Conservation (phyloP, 2,797 vertebrate genomes). For the Esox lucius region DNA sequence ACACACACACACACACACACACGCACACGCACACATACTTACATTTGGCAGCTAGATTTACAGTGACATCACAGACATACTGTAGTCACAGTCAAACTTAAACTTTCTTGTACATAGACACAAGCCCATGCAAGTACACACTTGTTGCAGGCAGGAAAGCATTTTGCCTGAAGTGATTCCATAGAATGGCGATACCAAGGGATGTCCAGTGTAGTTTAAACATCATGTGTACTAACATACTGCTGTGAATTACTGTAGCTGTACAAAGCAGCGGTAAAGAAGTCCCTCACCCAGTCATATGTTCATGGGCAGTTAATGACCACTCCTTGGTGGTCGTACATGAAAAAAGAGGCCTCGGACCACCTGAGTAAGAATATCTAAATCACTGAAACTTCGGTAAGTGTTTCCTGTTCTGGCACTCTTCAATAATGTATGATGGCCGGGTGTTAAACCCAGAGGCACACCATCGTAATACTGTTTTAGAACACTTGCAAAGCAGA, state of each 20-base stretch:
- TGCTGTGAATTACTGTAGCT: not conserved
- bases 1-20: slow-evolving; percentile 32
- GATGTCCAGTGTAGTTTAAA: not conserved
- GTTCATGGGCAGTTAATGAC: slow-evolving; percentile 7
- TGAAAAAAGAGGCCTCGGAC: slow-evolving; percentile 17
- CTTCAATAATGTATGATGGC: slow-evolving; percentile 36
- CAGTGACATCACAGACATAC: slow-evolving; percentile 45
- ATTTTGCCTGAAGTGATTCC: not conserved
- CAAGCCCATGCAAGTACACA: not conserved
- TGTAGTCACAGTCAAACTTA: slow-evolving; percentile 20
- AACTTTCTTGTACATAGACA: not conserved
- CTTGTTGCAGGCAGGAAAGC: not conserved
- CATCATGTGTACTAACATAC: not conserved
- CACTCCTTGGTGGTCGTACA: slow-evolving; percentile 21
- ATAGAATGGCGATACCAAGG: not conserved
- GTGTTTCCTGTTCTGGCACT: slow-evolving; percentile 48
- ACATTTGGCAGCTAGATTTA: slow-evolving; percentile 39
- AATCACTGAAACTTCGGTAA: slow-evolving; percentile 42
- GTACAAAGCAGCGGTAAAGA: not conserved
- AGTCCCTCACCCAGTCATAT: not conserved
- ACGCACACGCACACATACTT: slow-evolving; percentile 28
- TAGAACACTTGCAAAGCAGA: too few relatives aligned
- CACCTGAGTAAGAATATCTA: slow-evolving; percentile 38
- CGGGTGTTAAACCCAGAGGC: too few relatives aligned
- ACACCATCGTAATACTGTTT: too few relatives aligned